Conservation (phyloP, 2,888 invertebrate species). For the Trachelus troglodyta region DNA sequence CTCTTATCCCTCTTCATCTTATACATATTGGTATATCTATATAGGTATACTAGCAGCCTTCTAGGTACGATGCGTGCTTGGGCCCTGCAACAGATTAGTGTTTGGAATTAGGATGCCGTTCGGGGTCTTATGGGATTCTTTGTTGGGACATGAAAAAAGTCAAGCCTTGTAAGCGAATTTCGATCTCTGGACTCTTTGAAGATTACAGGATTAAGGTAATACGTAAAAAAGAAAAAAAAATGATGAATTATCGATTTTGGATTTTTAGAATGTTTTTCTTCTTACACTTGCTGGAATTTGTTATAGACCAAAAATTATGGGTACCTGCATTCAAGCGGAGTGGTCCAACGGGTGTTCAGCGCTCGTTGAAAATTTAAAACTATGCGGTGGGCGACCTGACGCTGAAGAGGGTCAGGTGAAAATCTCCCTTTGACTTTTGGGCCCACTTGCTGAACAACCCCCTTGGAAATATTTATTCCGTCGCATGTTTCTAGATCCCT, state of each 20-base stretch:
- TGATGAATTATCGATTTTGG: not conserved
- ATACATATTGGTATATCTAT: constrained; percentile 35
- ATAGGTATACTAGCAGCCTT: not conserved
- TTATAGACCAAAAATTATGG: not conserved
- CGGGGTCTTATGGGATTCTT: not conserved
- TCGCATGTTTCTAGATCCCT: constrained; percentile 16
- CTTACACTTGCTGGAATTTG: too few species aligned
- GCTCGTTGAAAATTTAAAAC: not conserved
- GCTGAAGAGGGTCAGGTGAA: constrained; percentile 44
- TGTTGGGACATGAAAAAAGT: not conserved
- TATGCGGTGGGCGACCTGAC: not conserved
- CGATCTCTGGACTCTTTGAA: not conserved
- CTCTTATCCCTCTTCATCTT: constrained; percentile 33
- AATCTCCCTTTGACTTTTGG: constrained; percentile 27
- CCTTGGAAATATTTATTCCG: constrained; percentile 1
- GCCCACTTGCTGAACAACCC: constrained; percentile 22
- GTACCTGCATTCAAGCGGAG: not conserved
- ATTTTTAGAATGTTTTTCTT: not conserved
- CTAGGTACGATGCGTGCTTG: not conserved
- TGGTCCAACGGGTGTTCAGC: not conserved
- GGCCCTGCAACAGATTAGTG: constrained; percentile 42
- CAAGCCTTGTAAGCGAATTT: not conserved
- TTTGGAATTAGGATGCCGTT: constrained; percentile 36
- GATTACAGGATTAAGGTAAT: not conserved
- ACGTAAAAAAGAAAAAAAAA: too few species aligned